These are phyloP conservation scores for Hydrophis major DNA, from an alignment of 2,797 vertebrate genomes.

Conservation along the genomic window DNA sequence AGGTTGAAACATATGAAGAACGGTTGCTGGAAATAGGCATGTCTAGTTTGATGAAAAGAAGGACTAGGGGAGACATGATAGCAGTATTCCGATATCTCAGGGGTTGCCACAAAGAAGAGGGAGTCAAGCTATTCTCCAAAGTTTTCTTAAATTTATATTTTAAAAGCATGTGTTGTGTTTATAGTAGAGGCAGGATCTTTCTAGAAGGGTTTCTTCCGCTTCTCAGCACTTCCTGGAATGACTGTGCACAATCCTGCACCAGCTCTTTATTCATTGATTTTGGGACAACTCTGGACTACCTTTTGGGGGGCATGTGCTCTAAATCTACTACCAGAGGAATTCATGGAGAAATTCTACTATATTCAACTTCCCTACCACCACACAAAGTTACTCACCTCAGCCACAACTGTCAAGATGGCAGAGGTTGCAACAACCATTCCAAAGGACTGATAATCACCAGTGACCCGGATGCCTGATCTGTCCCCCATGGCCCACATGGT, in stretches of 20 bases:
- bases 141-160: neutral
- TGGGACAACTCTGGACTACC: neutral
- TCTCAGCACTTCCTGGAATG: neutral
- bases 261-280: neutral
- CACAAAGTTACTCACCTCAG: slow-evolving; percentile 75
- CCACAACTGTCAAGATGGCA: slow-evolving; percentile 68
- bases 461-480: slow-evolving; percentile 25
- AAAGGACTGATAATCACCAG: slow-evolving; percentile 82
- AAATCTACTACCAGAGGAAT: neutral
- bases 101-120: neutral
- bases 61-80: neutral
- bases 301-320: neutral
- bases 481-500: slow-evolving; percentile 73
- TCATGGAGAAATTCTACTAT: too few species aligned
- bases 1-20: neutral
- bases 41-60: neutral
- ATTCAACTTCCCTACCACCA: neutral
- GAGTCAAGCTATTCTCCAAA: neutral
- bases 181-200: neutral
- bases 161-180: neutral
- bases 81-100: neutral
- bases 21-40: neutral
- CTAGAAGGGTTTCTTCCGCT: neutral
- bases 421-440: slow-evolving; percentile 77
- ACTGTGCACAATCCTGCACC: neutral